Percentiles rank a stretch among this genome's conserved stretches.
These are phyloP conservation scores for Cochlearius cochlearius DNA, from an alignment of 2,113 vertebrate species.

Conservation along the genomic window DNA sequence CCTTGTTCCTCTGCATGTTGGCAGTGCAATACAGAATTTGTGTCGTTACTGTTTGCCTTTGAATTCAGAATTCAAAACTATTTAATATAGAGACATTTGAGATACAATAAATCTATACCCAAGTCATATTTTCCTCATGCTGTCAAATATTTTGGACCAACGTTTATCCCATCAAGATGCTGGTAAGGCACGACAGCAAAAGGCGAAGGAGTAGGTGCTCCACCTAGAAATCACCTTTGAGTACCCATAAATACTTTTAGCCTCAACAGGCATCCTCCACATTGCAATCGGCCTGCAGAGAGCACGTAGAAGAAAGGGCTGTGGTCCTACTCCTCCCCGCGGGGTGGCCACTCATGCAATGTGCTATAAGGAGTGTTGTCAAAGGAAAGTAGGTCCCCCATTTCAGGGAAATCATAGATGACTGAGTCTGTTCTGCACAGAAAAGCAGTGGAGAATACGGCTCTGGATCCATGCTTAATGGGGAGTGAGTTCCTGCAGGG, in stretches of 20 bases:
- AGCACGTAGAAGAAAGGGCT: neutral
- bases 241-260: neutral
- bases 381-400: neutral
- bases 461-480: neutral
- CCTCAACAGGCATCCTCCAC: neutral
- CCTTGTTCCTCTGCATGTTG: neutral
- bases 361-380: neutral
- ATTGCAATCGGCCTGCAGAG: neutral
- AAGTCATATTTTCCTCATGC: neutral
- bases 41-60: neutral
- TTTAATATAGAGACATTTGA: neutral
- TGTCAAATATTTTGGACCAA: neutral
- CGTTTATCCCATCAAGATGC: neutral
- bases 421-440: neutral
- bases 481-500: neutral
- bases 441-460: neutral
- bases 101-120: neutral
- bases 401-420: neutral
- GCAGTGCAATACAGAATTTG: neutral
- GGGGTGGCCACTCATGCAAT: fast-evolving
- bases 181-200: neutral
- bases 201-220: neutral
- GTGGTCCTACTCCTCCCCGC: neutral
- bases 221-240: neutral
- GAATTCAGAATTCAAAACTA: neutral